phyloP scores from a whole-genome alignment of 2,888 invertebrate species.

The Thyatira batis region DNA sequence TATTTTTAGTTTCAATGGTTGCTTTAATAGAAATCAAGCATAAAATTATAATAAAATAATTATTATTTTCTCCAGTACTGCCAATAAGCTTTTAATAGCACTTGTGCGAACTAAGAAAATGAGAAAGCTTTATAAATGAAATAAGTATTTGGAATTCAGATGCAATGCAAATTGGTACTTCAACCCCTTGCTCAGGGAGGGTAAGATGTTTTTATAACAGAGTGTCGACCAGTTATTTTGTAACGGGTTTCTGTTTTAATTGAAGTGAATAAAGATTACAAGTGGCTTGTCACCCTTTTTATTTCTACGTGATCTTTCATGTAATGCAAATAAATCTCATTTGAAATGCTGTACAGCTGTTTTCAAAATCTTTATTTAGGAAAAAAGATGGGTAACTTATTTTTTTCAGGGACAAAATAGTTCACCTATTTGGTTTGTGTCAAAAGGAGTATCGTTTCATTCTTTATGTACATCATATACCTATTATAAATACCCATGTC shows the following conservation, averaged over 20 bases:
- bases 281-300: conserved; percentile 21
- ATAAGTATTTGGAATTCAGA: conserved; percentile 60
- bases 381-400: too few species aligned
- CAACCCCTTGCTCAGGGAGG: conserved; percentile 53
- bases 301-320: conserved; percentile 18
- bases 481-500: too few species aligned
- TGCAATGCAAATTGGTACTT: conserved; percentile 68
- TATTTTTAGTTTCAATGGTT: too few species aligned
- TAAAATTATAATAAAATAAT: conserved; percentile 11
- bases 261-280: conserved; percentile 65
- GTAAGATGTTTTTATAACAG: conserved; percentile 76
- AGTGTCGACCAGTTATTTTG: conserved; percentile 60
- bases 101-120: conserved; percentile 8
- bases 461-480: too few species aligned
- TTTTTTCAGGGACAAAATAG: too few species aligned
- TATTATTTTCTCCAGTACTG: background rate
- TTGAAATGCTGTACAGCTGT: background rate
- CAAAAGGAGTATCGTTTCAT: too few species aligned
- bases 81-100: background rate
- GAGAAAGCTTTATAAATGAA: conserved; percentile 33
- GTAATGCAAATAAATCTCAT: background rate
- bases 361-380: too few species aligned
- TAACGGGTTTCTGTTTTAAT: conserved; percentile 57
- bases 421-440: too few species aligned
- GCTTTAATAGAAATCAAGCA: conserved; percentile 8